A percentile compares a stretch with the other conserved stretches of the same genome.
phyloP scores from a whole-genome alignment of 2,113 vertebrate genomes.

The Dipodomys ordii region DNA sequence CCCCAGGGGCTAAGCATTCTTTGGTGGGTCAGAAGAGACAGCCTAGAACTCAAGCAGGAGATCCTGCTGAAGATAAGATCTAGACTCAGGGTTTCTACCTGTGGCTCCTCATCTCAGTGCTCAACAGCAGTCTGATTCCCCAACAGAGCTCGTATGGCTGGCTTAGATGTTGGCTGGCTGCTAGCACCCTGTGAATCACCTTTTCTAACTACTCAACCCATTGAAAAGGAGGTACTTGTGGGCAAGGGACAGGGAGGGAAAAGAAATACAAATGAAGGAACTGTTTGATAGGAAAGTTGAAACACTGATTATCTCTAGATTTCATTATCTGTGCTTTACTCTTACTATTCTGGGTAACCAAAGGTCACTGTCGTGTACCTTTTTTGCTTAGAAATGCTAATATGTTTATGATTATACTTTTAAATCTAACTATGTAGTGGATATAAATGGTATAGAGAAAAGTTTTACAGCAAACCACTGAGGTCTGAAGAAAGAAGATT shows the following conservation, averaged over 20 bases:
- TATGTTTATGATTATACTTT: constrained; percentile 33
- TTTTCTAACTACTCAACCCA: constrained; percentile 9
- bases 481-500: constrained; percentile 41
- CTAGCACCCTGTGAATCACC: not conserved
- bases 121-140: not conserved
- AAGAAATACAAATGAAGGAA: constrained; percentile 34
- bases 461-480: constrained; percentile 54
- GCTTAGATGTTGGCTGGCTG: not conserved
- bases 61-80: not conserved
- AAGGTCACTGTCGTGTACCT: constrained; percentile 50
- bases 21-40: constrained; percentile 2
- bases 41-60: constrained; percentile 29
- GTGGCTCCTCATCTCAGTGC: not conserved
- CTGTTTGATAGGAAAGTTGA: not conserved
- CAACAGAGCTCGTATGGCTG: not conserved
- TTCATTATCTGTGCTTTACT: constrained; percentile 71
- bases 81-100: not conserved
- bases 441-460: constrained; percentile 46
- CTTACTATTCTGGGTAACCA: constrained; percentile 50
- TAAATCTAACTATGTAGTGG: constrained; percentile 50
- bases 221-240: constrained; percentile 1
- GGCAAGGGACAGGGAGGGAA: not conserved
- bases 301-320: constrained; percentile 61
- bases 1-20: constrained; percentile 21
- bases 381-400: constrained; percentile 68